These are phyloP conservation scores for Prolemur simus DNA, from an alignment of 2,113 vertebrate species.

Conservation along the genomic window DNA sequence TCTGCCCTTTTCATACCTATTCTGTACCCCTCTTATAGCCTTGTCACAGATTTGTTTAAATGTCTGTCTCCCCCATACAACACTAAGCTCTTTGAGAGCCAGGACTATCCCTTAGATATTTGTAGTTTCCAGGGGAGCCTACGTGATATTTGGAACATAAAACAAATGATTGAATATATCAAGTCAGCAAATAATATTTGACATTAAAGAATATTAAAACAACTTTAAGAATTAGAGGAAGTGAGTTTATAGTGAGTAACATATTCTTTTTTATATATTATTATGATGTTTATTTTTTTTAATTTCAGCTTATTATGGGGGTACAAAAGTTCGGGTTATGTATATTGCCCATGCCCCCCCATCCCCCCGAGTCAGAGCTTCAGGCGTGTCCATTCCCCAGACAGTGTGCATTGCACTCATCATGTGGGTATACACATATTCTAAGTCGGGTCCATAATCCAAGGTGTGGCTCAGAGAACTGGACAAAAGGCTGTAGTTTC, in stretches of 20 bases:
- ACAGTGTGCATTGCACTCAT: no score
- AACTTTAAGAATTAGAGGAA: background rate
- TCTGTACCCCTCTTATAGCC: background rate
- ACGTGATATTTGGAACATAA: background rate
- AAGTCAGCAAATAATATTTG: background rate
- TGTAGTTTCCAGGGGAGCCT: background rate
- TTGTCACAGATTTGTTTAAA: background rate
- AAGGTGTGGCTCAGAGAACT: background rate
- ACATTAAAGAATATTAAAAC: background rate
- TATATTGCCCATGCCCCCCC: no score
- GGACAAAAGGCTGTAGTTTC: background rate
- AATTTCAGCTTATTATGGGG: no score
- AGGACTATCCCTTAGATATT: background rate
- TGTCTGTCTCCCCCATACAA: background rate
- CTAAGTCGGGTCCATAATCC: background rate
- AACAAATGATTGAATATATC: background rate
- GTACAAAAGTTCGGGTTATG: no score
- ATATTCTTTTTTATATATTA: no score
- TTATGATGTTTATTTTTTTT: no score
- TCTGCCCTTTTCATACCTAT: background rate
- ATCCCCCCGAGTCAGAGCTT: no score
- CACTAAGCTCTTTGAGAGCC: background rate
- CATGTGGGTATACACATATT: no score
- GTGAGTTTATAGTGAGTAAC: background rate
- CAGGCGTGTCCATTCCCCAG: no score